Base-by-base conservation (phyloP, 1,140 invertebrate genomes). In the Drosophila kurseongensis region DNA sequence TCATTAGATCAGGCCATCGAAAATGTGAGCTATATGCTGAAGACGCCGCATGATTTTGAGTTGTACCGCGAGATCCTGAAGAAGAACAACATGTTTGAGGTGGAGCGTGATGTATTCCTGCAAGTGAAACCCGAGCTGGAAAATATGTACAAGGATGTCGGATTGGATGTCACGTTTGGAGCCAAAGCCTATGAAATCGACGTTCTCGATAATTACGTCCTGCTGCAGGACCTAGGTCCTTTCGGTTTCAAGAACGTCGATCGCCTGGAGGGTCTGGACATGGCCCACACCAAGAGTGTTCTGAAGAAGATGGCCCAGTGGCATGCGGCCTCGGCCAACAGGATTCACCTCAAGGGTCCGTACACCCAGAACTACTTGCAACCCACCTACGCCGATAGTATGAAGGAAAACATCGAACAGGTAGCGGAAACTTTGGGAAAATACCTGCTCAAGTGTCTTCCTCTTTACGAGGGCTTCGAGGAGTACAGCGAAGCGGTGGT, bases 241-340 rank as follows among this genome's bases (percentile, higher is more conserved):
- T 83, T 80, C n/a, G 94, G 93, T 3, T 95, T 93, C 63, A 88
- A 88, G 10, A 94, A 94, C 93, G 92, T 82, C 4, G 93, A 95
- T 75, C 91, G 94, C 51, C 80, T 92, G 18, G 89, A 92, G 57
- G 94, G 94, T 2, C 71, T 95, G 1, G 84, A 94, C 44, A 73
- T 93, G 9, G 81, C 93, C 2, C 93, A 93, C 56, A 84, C 94
- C 1, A 92, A 93, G 18, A 62, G 90, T 5, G 93, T 93, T 0
- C 89, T 94, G 0, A 93, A 93, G 27, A 92, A 93, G n/a, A 74
- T 95, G 14, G 94, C 94, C 0, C 93, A 93, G n/a, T 94, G 94
- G 73, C 94, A 95, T 69, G 94, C 94, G 0, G 74, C 72, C 4
- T 92, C 91, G 13, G 78, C 81, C 7, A 63, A 67, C 12, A 71